phyloP scores from a whole-genome alignment of 2,888 invertebrate species.

The Poecilobothrus nobilitatus region DNA sequence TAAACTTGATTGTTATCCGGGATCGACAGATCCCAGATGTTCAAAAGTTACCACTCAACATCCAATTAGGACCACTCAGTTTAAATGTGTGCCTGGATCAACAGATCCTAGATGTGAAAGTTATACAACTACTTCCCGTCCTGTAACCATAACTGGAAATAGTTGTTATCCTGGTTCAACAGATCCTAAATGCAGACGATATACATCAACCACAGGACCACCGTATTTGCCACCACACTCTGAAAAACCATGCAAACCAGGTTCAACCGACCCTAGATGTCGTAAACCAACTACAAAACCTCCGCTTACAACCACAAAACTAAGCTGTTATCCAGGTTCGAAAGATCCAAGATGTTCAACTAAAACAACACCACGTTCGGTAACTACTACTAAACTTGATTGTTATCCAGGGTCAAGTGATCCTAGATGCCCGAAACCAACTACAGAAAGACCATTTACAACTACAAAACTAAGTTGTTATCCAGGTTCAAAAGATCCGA shows the following conservation, averaged over 20 bases:
- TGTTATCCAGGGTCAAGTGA: slow-evolving; percentile 39
- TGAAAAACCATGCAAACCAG: slow-evolving; percentile 11
- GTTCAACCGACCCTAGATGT: slow-evolving; percentile 32
- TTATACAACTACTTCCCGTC: slow-evolving; percentile 27
- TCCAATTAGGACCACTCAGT: slow-evolving; percentile 15
- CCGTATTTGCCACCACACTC: background rate
- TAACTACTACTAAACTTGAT: slow-evolving; percentile 9
- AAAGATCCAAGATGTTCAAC: slow-evolving; percentile 38
- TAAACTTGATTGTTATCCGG: slow-evolving; percentile 29
- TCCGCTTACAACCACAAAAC: slow-evolving; percentile 17
- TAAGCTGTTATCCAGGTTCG: slow-evolving; percentile 38
- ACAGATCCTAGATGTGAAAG: slow-evolving; percentile 28
- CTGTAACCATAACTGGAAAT: slow-evolving; percentile 23
- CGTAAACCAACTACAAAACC: slow-evolving; percentile 22
- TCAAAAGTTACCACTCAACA: slow-evolving; percentile 21
- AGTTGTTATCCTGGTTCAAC: slow-evolving; percentile 33
- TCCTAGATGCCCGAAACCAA: slow-evolving; percentile 34
- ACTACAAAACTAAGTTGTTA: slow-evolving; percentile 22
- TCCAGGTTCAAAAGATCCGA: slow-evolving; percentile 28
- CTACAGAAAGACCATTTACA: background rate
- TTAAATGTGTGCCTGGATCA: slow-evolving; percentile 36
- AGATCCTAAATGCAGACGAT: slow-evolving; percentile 22
- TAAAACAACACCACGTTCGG: background rate
- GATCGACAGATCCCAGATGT: slow-evolving; percentile 37
- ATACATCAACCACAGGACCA: slow-evolving; percentile 32